phyloP scores from a whole-genome alignment of 2,113 vertebrate species.

The Meles meles region DNA sequence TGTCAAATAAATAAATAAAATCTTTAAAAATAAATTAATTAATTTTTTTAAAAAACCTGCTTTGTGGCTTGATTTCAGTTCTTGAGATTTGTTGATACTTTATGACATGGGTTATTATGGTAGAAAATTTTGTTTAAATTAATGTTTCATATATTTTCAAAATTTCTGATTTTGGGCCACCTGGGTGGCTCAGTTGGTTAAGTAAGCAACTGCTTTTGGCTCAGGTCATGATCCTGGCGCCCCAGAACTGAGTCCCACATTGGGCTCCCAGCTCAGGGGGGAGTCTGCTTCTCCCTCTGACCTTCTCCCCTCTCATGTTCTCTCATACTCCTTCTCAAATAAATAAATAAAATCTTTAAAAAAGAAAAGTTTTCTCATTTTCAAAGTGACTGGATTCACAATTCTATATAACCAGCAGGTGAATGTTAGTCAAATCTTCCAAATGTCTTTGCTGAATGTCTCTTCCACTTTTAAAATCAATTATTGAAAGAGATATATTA shows the following conservation, averaged over 20 bases:
- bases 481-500: neutral
- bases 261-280: no score
- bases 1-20: no score
- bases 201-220: no score
- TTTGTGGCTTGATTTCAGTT: neutral
- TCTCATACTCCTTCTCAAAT: no score
- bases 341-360: no score
- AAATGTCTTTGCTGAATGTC: neutral
- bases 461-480: neutral
- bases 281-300: no score
- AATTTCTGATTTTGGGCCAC: neutral
- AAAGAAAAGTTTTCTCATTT: neutral
- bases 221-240: no score
- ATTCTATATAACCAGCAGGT: neutral
- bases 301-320: no score
- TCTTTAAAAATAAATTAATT: no score
- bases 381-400: neutral
- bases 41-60: no score
- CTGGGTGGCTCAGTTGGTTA: no score
- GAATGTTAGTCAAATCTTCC: neutral
- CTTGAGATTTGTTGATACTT: neutral
- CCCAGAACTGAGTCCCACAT: no score
- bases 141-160: neutral
- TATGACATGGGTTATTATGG: neutral
- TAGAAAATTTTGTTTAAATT: neutral